These are phyloP conservation scores for Parnassius smintheus DNA, from an alignment of 2,888 invertebrate species.

Conservation along the genomic window DNA sequence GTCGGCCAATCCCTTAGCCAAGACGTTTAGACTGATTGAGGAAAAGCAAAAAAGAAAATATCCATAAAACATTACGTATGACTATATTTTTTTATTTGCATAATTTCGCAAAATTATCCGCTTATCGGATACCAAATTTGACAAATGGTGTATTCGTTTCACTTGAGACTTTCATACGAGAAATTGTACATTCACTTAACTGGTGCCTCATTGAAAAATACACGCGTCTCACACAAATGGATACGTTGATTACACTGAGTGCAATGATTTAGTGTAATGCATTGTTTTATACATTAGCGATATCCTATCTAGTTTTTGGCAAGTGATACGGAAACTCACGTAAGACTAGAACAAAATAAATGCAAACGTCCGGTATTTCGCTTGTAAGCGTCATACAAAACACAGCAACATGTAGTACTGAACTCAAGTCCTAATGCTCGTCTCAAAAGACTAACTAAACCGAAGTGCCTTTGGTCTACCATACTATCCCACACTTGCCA, in stretches of 20 bases:
- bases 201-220: conserved; percentile 20
- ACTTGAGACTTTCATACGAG: conserved; percentile 9
- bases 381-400: no score
- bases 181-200: conserved; percentile 15
- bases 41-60: no score
- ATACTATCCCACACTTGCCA: no score
- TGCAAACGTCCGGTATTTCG: neutral
- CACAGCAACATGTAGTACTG: no score
- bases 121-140: conserved; percentile 16
- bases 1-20: no score
- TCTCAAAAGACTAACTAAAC: no score
- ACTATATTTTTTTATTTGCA: neutral
- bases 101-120: conserved; percentile 7
- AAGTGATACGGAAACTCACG: neutral
- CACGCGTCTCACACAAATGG: conserved; percentile 10
- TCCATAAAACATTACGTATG: no score
- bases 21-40: no score
- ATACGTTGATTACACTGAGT: conserved; percentile 15
- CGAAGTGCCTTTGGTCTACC: no score
- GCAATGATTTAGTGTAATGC: conserved; percentile 4
- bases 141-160: conserved; percentile 17
- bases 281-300: conserved; percentile 7
- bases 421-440: no score
- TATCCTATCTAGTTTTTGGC: conserved; percentile 10
- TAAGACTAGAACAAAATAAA: neutral